Conservation (phyloP, 2,113 vertebrate genomes). For the Mastomys natalensis region DNA sequence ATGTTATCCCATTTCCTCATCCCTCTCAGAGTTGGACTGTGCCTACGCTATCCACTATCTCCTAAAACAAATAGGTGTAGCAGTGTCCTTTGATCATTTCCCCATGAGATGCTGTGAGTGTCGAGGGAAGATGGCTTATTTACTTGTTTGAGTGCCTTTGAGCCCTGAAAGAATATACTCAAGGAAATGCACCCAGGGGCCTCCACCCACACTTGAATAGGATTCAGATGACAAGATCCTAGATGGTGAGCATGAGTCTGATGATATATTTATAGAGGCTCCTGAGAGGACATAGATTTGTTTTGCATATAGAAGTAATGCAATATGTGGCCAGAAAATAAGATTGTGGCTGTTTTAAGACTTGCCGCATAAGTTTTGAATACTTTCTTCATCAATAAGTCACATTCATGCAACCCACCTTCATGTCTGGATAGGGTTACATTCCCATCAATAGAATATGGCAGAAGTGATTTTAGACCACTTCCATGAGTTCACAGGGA, state of each 20-base stretch:
- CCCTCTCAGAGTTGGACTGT: not conserved
- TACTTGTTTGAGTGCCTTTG: not conserved
- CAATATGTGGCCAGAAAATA: not conserved
- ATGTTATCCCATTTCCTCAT: too few species aligned
- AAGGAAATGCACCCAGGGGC: not conserved
- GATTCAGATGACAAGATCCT: not conserved
- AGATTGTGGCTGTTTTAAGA: slow-evolving; percentile 24
- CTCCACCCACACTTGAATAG: not conserved
- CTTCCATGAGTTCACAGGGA: not conserved
- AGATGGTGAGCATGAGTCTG: not conserved
- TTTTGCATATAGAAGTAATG: not conserved
- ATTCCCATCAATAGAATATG: not conserved
- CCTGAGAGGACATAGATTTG: not conserved
- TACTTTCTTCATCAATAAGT: not conserved
- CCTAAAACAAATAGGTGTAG: not conserved
- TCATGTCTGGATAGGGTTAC: not conserved
- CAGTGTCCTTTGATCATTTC: not conserved
- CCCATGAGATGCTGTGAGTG: not conserved
- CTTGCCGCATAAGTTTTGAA: slow-evolving; percentile 5
- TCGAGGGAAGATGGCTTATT: not conserved
- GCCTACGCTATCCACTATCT: not conserved
- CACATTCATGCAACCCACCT: not conserved
- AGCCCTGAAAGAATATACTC: not conserved
- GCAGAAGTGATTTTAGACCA: not conserved
- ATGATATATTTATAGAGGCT: not conserved